Percentiles rank a stretch among this genome's conserved stretches.
Conservation (phyloP, 2,797 vertebrate genomes). For the Enteromius mattozi region DNA sequence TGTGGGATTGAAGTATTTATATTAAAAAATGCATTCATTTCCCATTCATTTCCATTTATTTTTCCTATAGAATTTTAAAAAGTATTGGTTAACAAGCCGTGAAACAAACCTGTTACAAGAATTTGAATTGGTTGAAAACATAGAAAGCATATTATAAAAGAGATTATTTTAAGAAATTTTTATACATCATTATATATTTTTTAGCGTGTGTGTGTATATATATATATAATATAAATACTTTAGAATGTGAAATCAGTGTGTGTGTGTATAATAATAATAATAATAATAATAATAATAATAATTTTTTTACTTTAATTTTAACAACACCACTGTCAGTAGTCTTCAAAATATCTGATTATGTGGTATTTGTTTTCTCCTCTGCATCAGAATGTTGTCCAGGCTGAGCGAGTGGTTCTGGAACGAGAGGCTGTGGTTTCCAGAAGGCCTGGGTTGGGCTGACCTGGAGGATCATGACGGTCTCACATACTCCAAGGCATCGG, state of each 20-base stretch:
- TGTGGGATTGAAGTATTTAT: background rate
- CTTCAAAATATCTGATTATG: background rate
- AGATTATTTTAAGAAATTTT: background rate
- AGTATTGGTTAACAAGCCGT: background rate
- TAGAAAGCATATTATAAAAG: background rate
- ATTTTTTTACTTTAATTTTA: too few relatives aligned
- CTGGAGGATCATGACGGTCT: constrained; percentile 83
- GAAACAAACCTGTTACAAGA: background rate
- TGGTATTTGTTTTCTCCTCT: background rate
- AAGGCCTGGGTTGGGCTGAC: constrained; percentile 90
- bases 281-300: too few relatives aligned
- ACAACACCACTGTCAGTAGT: background rate
- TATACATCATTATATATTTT: too few relatives aligned
- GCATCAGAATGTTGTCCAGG: constrained; percentile 74
- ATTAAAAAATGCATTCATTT: background rate
- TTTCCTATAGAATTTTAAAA: background rate
- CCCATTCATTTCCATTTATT: background rate
- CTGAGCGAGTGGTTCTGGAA: constrained; percentile 88
- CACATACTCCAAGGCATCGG: constrained; percentile 82
- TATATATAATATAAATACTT: too few relatives aligned
- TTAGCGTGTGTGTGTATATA: too few relatives aligned
- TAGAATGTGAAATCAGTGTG: too few relatives aligned
- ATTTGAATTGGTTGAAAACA: background rate
- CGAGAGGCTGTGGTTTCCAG: constrained; percentile 93
- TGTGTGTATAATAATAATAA: too few relatives aligned